These are phyloP conservation scores for Ianthella basta DNA, from an alignment of 37 sponge, comb jelly and placozoan genomes.

Conservation along the genomic window DNA sequence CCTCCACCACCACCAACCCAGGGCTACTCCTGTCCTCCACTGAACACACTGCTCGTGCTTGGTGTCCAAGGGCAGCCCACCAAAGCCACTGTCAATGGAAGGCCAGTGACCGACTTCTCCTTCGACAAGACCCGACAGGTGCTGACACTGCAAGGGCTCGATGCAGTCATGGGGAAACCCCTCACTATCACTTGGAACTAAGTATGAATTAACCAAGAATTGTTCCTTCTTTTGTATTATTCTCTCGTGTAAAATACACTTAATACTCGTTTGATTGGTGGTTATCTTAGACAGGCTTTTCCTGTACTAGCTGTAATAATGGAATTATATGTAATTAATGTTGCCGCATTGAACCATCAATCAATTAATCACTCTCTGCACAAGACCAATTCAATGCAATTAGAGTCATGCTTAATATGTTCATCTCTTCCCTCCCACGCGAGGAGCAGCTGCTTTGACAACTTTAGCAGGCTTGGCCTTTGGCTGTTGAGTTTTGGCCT, in stretches of 20 bases:
- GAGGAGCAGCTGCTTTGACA: constrained; percentile 37
- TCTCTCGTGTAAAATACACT: no score
- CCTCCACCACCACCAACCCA: not conserved
- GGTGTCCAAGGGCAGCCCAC: constrained; percentile 42
- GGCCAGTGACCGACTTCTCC: not conserved
- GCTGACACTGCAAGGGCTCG: constrained; percentile 23
- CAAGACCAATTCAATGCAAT: no score
- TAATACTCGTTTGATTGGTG: no score
- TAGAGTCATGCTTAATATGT: not conserved
- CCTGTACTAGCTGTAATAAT: no score
- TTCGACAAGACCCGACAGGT: constrained; percentile 14
- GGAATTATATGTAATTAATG: no score
- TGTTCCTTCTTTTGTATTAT: not conserved
- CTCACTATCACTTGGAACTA: constrained; percentile 22
- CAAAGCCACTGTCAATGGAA: constrained; percentile 45
- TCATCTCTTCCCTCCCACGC: constrained; percentile 53
- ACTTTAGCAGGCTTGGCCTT: constrained; percentile 35
- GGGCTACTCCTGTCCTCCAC: constrained; percentile 50
- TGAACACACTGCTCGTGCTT: constrained; percentile 46
- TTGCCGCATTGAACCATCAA: no score
- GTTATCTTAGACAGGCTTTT: no score
- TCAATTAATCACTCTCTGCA: no score
- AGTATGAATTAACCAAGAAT: not conserved
- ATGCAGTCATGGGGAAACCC: not conserved
- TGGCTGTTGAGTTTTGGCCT: not conserved